Conservation (phyloP, 2,797 vertebrate genomes). For the Darevskia mixta region DNA sequence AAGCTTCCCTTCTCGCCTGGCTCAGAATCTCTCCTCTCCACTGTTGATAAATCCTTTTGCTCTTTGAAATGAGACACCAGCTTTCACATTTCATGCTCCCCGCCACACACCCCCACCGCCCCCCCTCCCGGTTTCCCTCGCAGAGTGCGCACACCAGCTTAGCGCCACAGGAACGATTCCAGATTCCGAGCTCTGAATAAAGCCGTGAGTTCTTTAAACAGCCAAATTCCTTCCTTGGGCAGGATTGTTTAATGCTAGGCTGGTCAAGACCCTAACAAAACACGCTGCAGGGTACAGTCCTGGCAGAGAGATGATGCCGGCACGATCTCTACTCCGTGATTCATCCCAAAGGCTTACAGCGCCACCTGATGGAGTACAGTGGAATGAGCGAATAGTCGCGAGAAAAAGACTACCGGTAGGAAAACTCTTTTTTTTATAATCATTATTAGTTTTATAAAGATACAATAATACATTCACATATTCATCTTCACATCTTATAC, state of each 20-base stretch:
- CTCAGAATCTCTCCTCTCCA: neutral
- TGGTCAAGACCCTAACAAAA: constrained; percentile 5
- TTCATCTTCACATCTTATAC: no score
- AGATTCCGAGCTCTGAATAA: neutral
- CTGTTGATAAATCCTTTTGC: constrained; percentile 2
- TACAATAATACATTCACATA: no score
- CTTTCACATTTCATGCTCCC: neutral
- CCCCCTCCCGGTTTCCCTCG: neutral
- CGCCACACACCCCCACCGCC: no score
- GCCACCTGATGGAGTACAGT: constrained; percentile 21
- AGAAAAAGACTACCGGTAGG: neutral
- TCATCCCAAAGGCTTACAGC: constrained; percentile 23
- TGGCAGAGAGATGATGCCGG: neutral
- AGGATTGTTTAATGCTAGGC: neutral
- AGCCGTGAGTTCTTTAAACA: neutral
- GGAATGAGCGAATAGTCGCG: neutral
- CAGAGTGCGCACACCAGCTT: neutral
- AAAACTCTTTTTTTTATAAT: no score
- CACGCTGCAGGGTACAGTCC: neutral
- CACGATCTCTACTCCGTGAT: neutral
- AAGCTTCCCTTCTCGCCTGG: neutral
- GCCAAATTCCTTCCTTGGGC: neutral
- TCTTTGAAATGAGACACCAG: neutral
- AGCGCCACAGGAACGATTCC: neutral
- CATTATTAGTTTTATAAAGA: no score